Conservation (phyloP, 2,113 vertebrate species). For the Gallinago media region DNA sequence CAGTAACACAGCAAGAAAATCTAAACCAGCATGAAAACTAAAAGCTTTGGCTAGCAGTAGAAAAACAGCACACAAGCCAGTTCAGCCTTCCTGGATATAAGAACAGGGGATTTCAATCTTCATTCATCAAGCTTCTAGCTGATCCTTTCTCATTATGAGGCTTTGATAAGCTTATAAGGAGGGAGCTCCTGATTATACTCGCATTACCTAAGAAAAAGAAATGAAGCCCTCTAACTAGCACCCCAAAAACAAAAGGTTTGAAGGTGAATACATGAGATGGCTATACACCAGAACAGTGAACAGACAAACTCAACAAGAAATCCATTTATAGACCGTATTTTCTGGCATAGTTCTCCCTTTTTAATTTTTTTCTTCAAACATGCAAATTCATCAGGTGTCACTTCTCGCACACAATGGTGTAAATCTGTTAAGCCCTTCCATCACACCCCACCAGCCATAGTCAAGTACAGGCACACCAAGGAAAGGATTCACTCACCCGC, state of each 20-base stretch:
- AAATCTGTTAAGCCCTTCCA: background rate
- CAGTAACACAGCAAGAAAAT: background rate
- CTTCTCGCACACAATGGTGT: background rate
- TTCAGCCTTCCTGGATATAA: background rate
- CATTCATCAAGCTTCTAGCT: background rate
- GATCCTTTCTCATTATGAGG: background rate
- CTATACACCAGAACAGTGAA: background rate
- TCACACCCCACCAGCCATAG: background rate
- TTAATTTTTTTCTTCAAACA: background rate
- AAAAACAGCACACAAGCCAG: background rate
- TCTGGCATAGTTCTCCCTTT: background rate
- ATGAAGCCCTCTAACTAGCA: background rate
- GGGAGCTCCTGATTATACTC: background rate
- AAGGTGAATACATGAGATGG: background rate
- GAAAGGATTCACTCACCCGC: background rate
- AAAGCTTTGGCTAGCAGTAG: background rate
- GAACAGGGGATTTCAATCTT: background rate
- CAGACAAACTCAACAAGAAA: background rate
- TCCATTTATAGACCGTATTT: background rate
- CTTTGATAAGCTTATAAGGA: background rate
- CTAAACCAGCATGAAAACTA: background rate
- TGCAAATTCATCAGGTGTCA: background rate
- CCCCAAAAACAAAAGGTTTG: background rate
- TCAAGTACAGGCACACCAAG: rapidly evolving
- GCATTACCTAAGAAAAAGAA: background rate